Base-by-base conservation (phyloP, 1,140 invertebrate genomes). In the Sminthurides bifidus region DNA sequence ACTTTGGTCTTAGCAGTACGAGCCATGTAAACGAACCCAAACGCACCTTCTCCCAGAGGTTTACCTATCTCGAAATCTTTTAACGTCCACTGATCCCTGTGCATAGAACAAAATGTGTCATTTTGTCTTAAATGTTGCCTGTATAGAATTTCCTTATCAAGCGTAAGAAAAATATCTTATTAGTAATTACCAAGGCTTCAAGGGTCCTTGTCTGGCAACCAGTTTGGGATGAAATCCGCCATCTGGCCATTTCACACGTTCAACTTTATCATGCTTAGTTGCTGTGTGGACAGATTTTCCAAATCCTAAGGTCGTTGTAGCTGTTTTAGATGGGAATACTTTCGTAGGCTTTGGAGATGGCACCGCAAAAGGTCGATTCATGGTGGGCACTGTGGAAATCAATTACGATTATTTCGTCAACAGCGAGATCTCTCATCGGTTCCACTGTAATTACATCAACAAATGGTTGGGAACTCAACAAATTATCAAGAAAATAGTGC, bases 21-120 rank as follows among this genome's bases (percentile, higher is more conserved):
- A 0, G 92, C 92, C n/a, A 95, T 71, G 68, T 86, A 92, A 6
- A 94, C 91, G 66, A 87, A 77, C 1, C 91, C 90, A 72, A 94
- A 94, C 73, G 92, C 92, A 12, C 91, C 91, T 69, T 83, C 77
- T 0, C 91, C 91, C 30, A 94, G 68, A 5, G 82, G 79, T 59
- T 79, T 76, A 3, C 89, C 91, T 58, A 94, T 74, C 62, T 93
- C 85, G 73, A 94, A 94, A 71, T 92, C 83, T 19, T 59, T 52
- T 2, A 85, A 68, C 6, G 70, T 76, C 84, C 85, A 89, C 59
- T 79, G 70, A 60, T 83, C 81, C n/a, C 83, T 85, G 64, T 48
- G 8, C 24, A 48, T 27, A 15, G 8, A 48, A 5, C 26, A 27
- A 43, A 43, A 21, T 43, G 24, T 19, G 24, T 6, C n/a, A 43